These are phyloP conservation scores for Sinella curviseta DNA, from an alignment of 1,140 invertebrate species.

Conservation along the genomic window DNA sequence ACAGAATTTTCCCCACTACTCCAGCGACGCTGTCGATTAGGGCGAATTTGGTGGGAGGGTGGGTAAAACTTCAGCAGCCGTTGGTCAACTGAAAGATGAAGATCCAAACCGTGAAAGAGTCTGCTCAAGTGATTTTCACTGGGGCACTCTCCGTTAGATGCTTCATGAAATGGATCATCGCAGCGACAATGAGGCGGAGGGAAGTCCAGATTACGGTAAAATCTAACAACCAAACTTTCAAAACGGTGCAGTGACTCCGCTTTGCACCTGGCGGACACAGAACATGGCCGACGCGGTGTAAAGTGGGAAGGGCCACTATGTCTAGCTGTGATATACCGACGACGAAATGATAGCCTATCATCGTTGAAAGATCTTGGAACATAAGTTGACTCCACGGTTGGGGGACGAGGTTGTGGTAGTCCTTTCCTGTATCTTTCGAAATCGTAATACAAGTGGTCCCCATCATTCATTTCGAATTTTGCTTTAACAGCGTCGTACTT, in stretches of 20 bases:
- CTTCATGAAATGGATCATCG: background rate
- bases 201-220: too few species aligned
- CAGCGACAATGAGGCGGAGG: background rate
- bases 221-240: too few species aligned
- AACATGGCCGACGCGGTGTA: too few species aligned
- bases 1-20: too few species aligned
- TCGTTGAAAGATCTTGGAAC: background rate
- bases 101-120: background rate
- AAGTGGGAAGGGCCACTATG: too few species aligned
- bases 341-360: too few species aligned
- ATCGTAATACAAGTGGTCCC: conserved; percentile 37
- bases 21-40: too few species aligned
- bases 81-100: background rate
- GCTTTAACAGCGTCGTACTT: conserved; percentile 31
- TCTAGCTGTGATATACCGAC: too few species aligned
- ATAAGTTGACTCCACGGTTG: background rate
- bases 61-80: too few species aligned
- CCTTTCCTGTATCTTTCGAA: conserved; percentile 33
- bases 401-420: conserved; percentile 25
- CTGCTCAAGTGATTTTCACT: background rate
- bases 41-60: too few species aligned
- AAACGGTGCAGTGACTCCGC: too few species aligned
- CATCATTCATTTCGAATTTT: conserved; percentile 26
- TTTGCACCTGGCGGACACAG: too few species aligned
- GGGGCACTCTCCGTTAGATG: background rate